Conservation (phyloP, 2,888 invertebrate genomes). For the Calliphora vomitoria region DNA sequence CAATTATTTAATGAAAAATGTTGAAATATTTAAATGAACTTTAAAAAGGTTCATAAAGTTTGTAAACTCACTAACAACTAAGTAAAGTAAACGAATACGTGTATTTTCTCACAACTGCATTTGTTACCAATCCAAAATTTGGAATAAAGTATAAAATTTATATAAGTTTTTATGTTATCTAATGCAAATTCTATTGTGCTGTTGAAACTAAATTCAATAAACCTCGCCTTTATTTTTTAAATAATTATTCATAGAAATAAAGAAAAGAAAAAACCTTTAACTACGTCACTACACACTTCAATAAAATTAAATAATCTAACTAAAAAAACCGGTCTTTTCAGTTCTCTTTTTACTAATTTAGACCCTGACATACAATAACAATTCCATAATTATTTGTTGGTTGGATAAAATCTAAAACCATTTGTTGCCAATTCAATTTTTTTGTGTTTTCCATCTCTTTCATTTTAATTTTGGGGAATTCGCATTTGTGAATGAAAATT, state of each 20-base stretch:
- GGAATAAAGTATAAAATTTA: background rate
- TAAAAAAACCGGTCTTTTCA: constrained; percentile 16
- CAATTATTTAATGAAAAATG: background rate
- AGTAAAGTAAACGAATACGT: background rate
- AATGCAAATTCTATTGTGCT: background rate
- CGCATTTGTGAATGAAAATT: background rate
- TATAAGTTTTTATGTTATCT: background rate
- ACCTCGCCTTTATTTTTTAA: background rate
- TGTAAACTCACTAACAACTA: background rate
- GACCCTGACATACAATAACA: constrained; percentile 26
- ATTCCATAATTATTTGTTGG: background rate
- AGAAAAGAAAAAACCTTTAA: background rate
- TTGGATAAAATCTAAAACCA: constrained; percentile 21
- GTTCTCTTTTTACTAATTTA: background rate
- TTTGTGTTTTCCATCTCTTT: background rate
- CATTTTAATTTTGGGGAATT: background rate
- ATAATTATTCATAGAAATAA: background rate
- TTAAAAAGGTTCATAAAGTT: background rate
- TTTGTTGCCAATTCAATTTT: constrained; percentile 38
- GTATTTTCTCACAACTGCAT: background rate
- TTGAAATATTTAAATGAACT: background rate
- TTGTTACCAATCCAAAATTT: background rate
- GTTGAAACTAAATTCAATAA: background rate
- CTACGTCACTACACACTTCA: constrained; percentile 24
- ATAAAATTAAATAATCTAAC: background rate